Percentiles rank a stretch among this genome's conserved stretches.
These are phyloP conservation scores for Cyprinus carpio DNA, from an alignment of 2,113 vertebrate genomes.

Conservation along the genomic window DNA sequence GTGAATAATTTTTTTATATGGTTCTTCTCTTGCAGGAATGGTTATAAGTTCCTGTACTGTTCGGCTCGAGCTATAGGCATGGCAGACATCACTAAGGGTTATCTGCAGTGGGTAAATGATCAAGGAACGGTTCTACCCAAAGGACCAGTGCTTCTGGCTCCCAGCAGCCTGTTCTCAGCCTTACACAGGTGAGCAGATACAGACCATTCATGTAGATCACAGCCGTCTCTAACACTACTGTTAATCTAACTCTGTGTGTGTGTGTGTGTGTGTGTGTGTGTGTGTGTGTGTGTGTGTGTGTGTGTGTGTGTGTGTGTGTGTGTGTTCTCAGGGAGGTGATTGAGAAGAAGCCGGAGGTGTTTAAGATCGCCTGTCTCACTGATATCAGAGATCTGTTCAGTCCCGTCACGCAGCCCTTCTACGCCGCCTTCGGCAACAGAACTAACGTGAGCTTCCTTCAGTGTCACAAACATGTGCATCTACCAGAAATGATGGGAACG, in stretches of 20 bases:
- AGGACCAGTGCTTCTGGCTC: constrained; percentile 90
- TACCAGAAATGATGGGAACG: background rate
- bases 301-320: too few species aligned
- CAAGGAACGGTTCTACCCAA: constrained; percentile 84
- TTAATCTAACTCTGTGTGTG: background rate
- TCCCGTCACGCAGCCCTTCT: constrained; percentile 78
- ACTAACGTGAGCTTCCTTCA: constrained; percentile 75
- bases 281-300: background rate
- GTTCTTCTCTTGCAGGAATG: constrained; percentile 78
- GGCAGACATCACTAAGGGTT: constrained; percentile 90
- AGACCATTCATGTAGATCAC: background rate
- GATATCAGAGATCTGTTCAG: constrained; percentile 89
- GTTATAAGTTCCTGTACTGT: constrained; percentile 97
- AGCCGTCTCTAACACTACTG: too few species aligned
- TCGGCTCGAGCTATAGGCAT: constrained; percentile 92
- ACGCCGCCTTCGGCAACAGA: constrained; percentile 91
- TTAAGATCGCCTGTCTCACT: constrained; percentile 88
- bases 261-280: background rate
- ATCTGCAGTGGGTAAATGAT: constrained; percentile 89
- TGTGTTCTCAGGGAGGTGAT: constrained; percentile 85
- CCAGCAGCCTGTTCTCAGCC: constrained; percentile 93
- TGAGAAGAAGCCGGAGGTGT: constrained; percentile 92
- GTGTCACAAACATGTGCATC: background rate
- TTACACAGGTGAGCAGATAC: constrained; percentile 82
- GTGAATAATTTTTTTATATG: background rate